These are phyloP conservation scores for Emmelina monodactyla DNA, from an alignment of 2,888 invertebrate species.

Conservation along the genomic window DNA sequence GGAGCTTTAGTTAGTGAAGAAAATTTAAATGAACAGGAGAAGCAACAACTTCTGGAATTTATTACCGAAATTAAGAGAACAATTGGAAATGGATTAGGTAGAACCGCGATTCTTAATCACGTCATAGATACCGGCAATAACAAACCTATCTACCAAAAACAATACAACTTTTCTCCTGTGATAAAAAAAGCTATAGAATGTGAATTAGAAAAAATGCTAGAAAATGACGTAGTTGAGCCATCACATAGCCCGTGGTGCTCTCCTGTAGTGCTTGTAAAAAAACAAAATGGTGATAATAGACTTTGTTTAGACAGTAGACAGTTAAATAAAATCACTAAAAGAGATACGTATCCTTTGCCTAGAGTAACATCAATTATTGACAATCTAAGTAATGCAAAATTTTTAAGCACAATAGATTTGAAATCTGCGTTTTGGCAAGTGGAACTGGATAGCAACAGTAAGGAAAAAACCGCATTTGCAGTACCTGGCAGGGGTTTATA, in stretches of 20 bases:
- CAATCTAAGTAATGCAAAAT: neutral
- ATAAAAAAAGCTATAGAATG: no score
- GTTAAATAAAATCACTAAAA: neutral
- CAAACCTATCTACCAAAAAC: no score
- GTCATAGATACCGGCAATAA: no score
- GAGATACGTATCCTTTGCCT: conserved; percentile 1
- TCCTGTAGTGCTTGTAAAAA: conserved; percentile 1
- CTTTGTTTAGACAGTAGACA: conserved; percentile 6
- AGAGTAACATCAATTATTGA: neutral
- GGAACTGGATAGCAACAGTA: neutral
- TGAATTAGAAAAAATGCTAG: conserved; percentile 6
- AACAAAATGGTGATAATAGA: conserved; percentile 2
- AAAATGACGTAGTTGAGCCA: neutral
- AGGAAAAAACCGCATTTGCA: neutral
- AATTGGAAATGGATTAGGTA: no score
- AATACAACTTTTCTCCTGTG: no score
- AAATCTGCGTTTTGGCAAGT: neutral
- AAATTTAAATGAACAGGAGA: no score
- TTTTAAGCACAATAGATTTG: neutral
- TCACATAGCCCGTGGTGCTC: conserved; percentile 6
- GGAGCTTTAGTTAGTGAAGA: no score
- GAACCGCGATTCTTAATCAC: no score
- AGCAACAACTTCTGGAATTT: no score
- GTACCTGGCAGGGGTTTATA: conserved; percentile 12
- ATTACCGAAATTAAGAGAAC: no score